A percentile compares a stretch with the other conserved stretches of the same genome.
Evolutionary conservation across 2,797 vertebrate genomes (phyloP).

Genomic region (Peromyscus melanophrys): DNA sequence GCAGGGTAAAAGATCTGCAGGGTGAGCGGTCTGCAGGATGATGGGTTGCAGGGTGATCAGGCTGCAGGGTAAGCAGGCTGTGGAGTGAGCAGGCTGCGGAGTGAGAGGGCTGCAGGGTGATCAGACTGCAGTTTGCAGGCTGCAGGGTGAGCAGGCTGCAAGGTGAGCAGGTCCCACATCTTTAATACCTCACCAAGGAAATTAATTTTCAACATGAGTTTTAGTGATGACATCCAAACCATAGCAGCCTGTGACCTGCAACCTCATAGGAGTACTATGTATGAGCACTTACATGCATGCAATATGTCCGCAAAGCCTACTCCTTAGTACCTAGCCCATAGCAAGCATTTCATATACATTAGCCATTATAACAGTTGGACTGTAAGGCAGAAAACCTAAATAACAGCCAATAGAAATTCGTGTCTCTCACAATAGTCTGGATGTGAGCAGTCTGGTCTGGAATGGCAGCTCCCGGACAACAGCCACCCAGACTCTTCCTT

Average conservation of each 20-base stretch:
- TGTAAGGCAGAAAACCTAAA: slow-evolving; percentile 15
- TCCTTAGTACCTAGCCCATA: not conserved
- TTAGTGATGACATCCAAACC: not conserved
- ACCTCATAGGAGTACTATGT: not conserved
- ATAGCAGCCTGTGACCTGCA: not conserved
- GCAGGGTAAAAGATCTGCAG: too few relatives aligned
- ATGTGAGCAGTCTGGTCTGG: not conserved
- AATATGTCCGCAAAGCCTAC: not conserved
- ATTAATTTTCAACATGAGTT: not conserved
- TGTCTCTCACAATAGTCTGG: not conserved
- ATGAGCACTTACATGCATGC: not conserved
- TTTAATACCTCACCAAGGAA: not conserved
- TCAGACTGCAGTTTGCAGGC: too few relatives aligned
- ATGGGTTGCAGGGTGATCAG: too few relatives aligned
- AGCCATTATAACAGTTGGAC: not conserved
- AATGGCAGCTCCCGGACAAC: not conserved
- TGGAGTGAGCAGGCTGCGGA: too few relatives aligned
- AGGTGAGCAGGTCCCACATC: not conserved
- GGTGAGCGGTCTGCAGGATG: too few relatives aligned
- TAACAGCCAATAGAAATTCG: not conserved
- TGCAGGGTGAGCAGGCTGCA: too few relatives aligned
- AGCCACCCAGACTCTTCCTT: not conserved
- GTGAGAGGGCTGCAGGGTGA: not conserved
- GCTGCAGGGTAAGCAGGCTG: not conserved
- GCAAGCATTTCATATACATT: not conserved